Evolutionary conservation across 2,888 invertebrate species (phyloP), one percentile per base, ranked within the genome.

Genomic region (Parelbella ahira): DNA sequence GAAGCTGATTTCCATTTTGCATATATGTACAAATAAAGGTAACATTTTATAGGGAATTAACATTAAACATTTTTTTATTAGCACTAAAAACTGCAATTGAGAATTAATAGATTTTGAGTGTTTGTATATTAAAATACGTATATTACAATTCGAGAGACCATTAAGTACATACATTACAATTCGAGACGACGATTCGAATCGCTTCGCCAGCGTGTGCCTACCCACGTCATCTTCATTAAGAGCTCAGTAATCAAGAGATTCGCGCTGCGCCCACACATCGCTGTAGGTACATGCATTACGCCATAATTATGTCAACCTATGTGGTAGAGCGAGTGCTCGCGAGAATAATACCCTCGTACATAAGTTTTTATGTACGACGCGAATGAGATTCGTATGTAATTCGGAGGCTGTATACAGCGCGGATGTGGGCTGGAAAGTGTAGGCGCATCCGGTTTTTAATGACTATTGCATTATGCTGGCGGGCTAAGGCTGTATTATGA

Each of bases 181-280:
- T n/a, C n/a, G n/a, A n/a, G n/a, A n/a, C n/a, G n/a, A n/a, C n/a
- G n/a, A n/a, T 10, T 30, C 29, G 18, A 25, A 4, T 32, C 39
- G 32, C n/a, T 2, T 19, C 19, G 30, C 9, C 7, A n/a, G 4
- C 18, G 10, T 7, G 2, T 2, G 3, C 19, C 39, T 41, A 32
- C 27, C 32, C 25, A 2, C 32, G 33, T 51, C 61, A 58, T 57
- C 61, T 63, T 62, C 56, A 63, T 69, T 69, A 72, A 60, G 72
- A 71, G 66, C 60, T 60, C 60, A 49, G 63, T 59, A 60, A 65
- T 64, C 65, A 61, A 51, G 37, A 32, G 28, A 23, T 42, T 29
- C 33, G 37, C 24, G 20, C 10, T 19, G 30, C 34, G 24, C 24
- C 32, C 32, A 32, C 32, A 39, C 39, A n/a, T 29, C 30, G 24